Evolutionary conservation across 2,113 vertebrate species (phyloP), one percentile per base, ranked within the genome.

Genomic region (Strix aluco): DNA sequence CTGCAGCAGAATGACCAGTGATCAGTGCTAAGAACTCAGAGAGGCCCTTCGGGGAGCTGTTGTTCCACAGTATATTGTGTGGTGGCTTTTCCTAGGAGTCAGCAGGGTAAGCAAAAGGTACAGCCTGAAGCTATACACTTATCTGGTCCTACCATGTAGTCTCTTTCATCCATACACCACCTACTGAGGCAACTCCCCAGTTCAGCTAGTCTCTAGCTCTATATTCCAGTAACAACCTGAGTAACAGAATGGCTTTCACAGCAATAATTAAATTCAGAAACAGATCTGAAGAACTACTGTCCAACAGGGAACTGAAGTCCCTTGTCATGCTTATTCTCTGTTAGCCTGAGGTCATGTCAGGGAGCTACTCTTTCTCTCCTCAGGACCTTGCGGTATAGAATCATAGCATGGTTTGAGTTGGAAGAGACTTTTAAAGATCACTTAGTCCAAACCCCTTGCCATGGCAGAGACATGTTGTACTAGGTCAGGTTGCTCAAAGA

Each of bases 381-480:
- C 32, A 58, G 23, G 11, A 69, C 15, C 29, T 14, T 75, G 16
- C 32, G 62, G 21, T 40, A 81, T 5, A 63, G 27, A 75, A 49
- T 49, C 13, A 57, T 1, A 69, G 40, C 46, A 40, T 19, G 11
- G 11, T 61, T 54, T 83, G 15, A 4, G 15, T 26, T 69, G 44
- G 51, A 90, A 90, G 54, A 63, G 40, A 49, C 13, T 21, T 62
- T 54, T 36, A 59, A 84, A 47, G 14, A n/a, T 40, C 27, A 75
- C 20, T n/a, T 55, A 69, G 44, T 73, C 14, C 49, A 84, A 81
- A 1, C 5, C 13, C 7, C 22, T 25, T 55, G 27, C 18, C n/a
- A 51, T 5, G 4, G 29, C 16, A 92, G 38, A 5, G 10, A 54
- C 10, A 26, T 0, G 0, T 67, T 81, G 69, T 36, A 27, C 10